Base-by-base conservation (phyloP, 2,797 vertebrate species). In the Paguma larvata region DNA sequence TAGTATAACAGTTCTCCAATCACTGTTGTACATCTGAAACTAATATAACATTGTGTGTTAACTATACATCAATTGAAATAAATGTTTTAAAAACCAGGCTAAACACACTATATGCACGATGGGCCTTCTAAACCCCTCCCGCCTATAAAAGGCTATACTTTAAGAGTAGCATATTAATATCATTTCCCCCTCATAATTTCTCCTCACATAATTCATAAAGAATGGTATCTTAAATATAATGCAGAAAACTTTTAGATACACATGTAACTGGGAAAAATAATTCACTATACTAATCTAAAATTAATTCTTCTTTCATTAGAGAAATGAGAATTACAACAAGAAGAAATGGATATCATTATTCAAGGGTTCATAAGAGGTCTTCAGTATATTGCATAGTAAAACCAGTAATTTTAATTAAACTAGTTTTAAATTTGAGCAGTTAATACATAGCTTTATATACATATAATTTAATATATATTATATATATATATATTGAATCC, bases 401-500 rank as follows among this genome's bases (percentile, higher is more conserved):
- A 94, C 48, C 48, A 68, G 70, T 93, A 93, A 92, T 97, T 97
- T 97, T 97, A 98, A 98, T 98, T 97, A 97, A 97, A 97, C 95
- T 97, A 94, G 62, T 95, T 98, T 97, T 96, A 97, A 97, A 97
- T 97, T 77, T 95, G 67, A 96, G 62, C 21, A 84, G n/a, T 73
- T 94, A 94, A 97, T 89, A 46, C 78, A 96, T 94, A 89, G 87
- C 32, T 68, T 88, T 41, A 12, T 38, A 84, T 96, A 97, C 18
- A 85, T 96, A 97, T 38, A 38, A 38, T 38, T 38, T 38, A 2
- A 38, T 38, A 38, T 53, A 85, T 96, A 97, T 38, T 38, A 38
- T 38, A 38, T 38, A 38, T 38, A 38, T 38, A 38, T 38, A 38
- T 2, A 90, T 51, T 96, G 89, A 96, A 79, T 41, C 68, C 2